A percentile compares a stretch with the other conserved stretches of the same genome.
These are phyloP conservation scores for Teleogryllus occipitalis DNA, from an alignment of 1,140 invertebrate species.

Conservation along the genomic window DNA sequence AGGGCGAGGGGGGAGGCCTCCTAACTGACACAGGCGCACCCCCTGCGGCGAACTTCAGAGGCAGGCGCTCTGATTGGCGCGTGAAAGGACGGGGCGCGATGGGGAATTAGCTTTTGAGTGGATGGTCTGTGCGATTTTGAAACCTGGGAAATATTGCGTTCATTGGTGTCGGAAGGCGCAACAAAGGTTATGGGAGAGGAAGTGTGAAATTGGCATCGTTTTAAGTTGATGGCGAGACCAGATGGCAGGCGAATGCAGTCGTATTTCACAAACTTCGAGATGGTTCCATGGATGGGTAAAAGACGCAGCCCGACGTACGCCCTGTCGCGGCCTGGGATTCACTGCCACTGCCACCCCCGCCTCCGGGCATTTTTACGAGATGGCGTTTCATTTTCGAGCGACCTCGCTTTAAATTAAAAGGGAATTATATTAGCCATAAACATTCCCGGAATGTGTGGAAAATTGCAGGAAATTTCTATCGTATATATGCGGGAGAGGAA, in stretches of 20 bases:
- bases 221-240: too few species aligned
- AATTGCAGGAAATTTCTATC: not conserved
- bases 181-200: too few species aligned
- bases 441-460: not conserved
- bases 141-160: too few species aligned
- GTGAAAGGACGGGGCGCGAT: not conserved
- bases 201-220: too few species aligned
- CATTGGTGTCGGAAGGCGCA: too few species aligned
- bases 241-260: too few species aligned
- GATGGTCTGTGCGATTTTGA: not conserved
- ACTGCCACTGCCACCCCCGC: too few species aligned
- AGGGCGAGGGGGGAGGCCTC: too few species aligned
- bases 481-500: not conserved
- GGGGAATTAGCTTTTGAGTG: not conserved
- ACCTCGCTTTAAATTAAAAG: not conserved
- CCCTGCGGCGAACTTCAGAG: not conserved
- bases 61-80: not conserved
- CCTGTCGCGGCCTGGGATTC: too few species aligned
- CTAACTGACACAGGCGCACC: not conserved
- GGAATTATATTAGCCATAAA: not conserved
- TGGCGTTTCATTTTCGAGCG: not conserved
- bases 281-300: too few species aligned
- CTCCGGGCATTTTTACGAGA: not conserved
- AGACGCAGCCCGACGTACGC: too few species aligned
- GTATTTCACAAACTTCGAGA: too few species aligned